A percentile compares a stretch with the other conserved stretches of the same genome.
phyloP scores from a whole-genome alignment of 1,140 invertebrate species.

The Solen grandis region DNA sequence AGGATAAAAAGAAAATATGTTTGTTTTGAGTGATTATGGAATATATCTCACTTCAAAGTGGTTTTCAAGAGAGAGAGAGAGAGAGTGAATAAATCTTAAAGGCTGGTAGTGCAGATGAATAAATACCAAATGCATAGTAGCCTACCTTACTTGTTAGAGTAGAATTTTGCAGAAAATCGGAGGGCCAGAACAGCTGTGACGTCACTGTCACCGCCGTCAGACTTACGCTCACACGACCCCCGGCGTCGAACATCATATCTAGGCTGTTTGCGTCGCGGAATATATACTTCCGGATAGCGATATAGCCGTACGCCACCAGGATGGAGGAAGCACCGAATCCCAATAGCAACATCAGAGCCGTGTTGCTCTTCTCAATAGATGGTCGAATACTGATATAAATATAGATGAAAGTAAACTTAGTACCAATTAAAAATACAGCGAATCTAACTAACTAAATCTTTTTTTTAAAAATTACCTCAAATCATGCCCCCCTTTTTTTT shows the following conservation, averaged over 20 bases:
- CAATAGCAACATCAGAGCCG: slow-evolving; percentile 55
- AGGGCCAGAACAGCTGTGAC: slow-evolving; percentile 66
- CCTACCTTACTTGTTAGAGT: slow-evolving; percentile 67
- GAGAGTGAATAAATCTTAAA: too few species aligned
- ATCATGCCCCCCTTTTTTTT: too few species aligned
- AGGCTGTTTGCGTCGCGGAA: slow-evolving; percentile 71
- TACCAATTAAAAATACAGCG: too few species aligned
- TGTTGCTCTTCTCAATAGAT: slow-evolving; percentile 27
- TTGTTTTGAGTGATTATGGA: too few species aligned
- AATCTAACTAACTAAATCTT: too few species aligned
- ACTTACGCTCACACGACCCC: slow-evolving; percentile 68
- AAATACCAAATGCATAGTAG: too few species aligned
- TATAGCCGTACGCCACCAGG: slow-evolving; percentile 67
- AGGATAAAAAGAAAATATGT: too few species aligned
- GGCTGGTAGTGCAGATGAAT: too few species aligned
- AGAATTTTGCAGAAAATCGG: slow-evolving; percentile 66
- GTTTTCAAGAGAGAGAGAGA: too few species aligned
- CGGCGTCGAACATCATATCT: slow-evolving; percentile 78
- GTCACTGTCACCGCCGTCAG: slow-evolving; percentile 67
- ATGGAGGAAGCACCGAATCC: slow-evolving; percentile 71
- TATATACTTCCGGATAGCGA: slow-evolving; percentile 68
- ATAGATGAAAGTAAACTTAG: too few species aligned
- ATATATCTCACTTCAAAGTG: too few species aligned
- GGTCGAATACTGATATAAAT: slow-evolving; percentile 31
- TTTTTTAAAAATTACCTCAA: too few species aligned